These are phyloP conservation scores for Anarsia innoxiella DNA, from an alignment of 2,888 invertebrate species.

Conservation along the genomic window DNA sequence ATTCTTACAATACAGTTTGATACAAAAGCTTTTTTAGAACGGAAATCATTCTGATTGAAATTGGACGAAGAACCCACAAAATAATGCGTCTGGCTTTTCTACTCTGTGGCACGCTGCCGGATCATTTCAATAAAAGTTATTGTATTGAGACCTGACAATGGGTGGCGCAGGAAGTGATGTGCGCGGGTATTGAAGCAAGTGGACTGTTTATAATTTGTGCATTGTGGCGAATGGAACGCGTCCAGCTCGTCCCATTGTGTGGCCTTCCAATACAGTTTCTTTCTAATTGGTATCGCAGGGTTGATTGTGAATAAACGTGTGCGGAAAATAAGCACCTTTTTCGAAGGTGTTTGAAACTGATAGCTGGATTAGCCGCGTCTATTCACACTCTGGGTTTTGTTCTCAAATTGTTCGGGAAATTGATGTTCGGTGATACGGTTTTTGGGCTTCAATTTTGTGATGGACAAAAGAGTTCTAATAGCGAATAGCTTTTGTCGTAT, in stretches of 20 bases:
- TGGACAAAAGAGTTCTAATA: too few relatives aligned
- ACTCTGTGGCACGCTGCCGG: constrained; percentile 49
- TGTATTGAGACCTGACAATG: constrained; percentile 71
- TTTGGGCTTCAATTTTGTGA: too few relatives aligned
- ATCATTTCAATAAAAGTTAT: constrained; percentile 73
- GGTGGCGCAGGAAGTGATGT: constrained; percentile 67
- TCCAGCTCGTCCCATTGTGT: constrained; percentile 49
- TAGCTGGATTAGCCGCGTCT: constrained; percentile 18
- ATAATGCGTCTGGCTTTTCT: constrained; percentile 46
- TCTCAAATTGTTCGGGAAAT: too few relatives aligned
- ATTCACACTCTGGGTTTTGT: constrained; percentile 5
- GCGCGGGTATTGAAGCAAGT: constrained; percentile 67
- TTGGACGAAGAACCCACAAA: constrained; percentile 58
- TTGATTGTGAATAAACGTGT: constrained; percentile 32
- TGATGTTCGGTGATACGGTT: too few relatives aligned
- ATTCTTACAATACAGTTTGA: too few relatives aligned
- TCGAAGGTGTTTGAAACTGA: constrained; percentile 17
- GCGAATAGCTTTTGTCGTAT: too few relatives aligned
- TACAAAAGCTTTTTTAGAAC: constrained; percentile 50
- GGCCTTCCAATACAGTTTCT: constrained; percentile 36
- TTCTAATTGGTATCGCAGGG: constrained; percentile 67
- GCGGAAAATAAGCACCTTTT: constrained; percentile 20
- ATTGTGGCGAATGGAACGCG: constrained; percentile 65
- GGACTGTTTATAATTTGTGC: constrained; percentile 74
- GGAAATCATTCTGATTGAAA: constrained; percentile 64